Conservation (phyloP, 1,140 invertebrate genomes). For the Danaus melanippus region DNA sequence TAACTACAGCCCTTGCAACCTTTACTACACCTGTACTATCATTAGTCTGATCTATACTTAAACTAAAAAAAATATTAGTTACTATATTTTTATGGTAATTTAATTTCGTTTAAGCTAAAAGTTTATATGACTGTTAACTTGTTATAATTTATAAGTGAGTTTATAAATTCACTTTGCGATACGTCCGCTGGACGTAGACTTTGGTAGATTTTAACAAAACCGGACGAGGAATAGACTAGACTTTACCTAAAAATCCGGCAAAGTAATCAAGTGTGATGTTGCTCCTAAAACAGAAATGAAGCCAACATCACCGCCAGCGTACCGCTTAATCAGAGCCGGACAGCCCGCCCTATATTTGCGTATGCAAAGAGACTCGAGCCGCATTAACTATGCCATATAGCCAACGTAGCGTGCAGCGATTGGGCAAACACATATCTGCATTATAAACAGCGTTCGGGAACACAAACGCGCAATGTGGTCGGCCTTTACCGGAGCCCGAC, state of each 20-base stretch:
- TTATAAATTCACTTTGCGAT: no score
- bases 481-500: constrained; percentile 65
- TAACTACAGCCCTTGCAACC: no score
- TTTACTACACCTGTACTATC: no score
- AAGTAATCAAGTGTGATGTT: constrained; percentile 53
- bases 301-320: constrained; percentile 48
- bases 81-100: no score
- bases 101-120: no score
- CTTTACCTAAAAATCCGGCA: constrained; percentile 25
- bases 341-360: constrained; percentile 70
- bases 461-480: constrained; percentile 70
- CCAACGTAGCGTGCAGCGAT: constrained; percentile 70
- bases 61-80: not conserved
- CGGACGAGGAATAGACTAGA: constrained; percentile 13
- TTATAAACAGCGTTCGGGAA: constrained; percentile 71
- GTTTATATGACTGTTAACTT: no score
- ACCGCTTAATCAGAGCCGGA: constrained; percentile 67
- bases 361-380: constrained; percentile 71
- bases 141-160: no score
- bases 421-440: constrained; percentile 73
- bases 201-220: no score
- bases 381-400: constrained; percentile 73
- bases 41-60: no score
- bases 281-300: constrained; percentile 56
- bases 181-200: no score